Evolutionary conservation across 2,113 vertebrate genomes (phyloP).

Genomic region (Chamaetylas fuelleborni): DNA sequence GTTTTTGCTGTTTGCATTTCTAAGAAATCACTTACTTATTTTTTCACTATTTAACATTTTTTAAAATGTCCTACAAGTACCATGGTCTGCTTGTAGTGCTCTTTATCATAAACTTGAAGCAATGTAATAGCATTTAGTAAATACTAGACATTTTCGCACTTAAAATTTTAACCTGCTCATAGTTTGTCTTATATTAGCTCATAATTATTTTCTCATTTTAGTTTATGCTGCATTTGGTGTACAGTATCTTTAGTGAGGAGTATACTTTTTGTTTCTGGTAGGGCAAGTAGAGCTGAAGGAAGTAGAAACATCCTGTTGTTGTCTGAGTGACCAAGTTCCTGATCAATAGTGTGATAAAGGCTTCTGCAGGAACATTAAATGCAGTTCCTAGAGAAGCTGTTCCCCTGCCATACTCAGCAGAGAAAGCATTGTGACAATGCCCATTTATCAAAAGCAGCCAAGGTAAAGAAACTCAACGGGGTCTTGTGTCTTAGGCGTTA

Average conservation of each 20-base stretch:
- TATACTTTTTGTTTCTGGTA: neutral
- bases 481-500: conserved; percentile 68
- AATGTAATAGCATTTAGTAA: neutral
- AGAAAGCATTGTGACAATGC: conserved; percentile 65
- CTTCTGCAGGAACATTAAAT: conserved; percentile 28
- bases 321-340: neutral
- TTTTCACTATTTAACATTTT: neutral
- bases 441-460: conserved; percentile 55
- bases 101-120: neutral
- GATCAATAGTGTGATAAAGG: conserved; percentile 55
- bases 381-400: conserved; percentile 18
- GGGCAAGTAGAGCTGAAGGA: conserved; percentile 10
- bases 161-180: neutral
- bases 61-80: neutral
- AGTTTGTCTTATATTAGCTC: neutral
- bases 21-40: neutral
- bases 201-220: neutral
- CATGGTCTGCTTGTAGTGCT: neutral
- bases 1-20: neutral
- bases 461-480: conserved; percentile 46
- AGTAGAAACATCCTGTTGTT: conserved; percentile 5
- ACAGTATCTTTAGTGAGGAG: neutral
- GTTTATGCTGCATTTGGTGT: neutral
- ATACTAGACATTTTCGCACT: neutral
- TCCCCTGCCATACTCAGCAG: conserved; percentile 56